These are phyloP conservation scores for Scylla paramamosain DNA, from an alignment of 1,140 invertebrate genomes.

Conservation along the genomic window DNA sequence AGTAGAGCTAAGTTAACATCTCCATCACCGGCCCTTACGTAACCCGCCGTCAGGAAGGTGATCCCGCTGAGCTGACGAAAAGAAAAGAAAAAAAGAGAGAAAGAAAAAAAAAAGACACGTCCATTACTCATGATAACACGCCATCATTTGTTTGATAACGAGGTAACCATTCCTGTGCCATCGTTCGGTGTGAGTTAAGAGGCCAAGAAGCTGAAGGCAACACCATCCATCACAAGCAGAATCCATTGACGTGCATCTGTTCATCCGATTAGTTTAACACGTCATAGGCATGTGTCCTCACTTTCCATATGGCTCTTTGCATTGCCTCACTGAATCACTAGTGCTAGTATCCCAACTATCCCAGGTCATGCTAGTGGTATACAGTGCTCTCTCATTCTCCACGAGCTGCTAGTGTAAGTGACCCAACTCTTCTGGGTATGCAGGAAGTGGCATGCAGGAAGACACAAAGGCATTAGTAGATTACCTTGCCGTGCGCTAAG, in stretches of 20 bases:
- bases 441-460: not conserved
- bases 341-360: no score
- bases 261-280: not conserved
- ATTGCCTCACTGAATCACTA: no score
- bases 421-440: no score
- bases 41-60: not conserved
- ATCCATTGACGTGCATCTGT: not conserved
- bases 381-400: no score
- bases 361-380: no score
- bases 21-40: not conserved
- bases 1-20: not conserved
- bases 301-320: no score
- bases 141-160: not conserved
- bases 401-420: no score
- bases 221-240: not conserved
- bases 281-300: no score
- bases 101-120: no score
- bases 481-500: not conserved
- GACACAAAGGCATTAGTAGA: not conserved
- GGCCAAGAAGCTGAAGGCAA: not conserved
- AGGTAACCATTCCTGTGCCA: not conserved
- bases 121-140: not conserved
- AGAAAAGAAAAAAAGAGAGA: not conserved
- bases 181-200: not conserved
- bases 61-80: not conserved